Evolutionary conservation across 2,888 invertebrate genomes (phyloP).

Genomic region (Baronia brevicornis): DNA sequence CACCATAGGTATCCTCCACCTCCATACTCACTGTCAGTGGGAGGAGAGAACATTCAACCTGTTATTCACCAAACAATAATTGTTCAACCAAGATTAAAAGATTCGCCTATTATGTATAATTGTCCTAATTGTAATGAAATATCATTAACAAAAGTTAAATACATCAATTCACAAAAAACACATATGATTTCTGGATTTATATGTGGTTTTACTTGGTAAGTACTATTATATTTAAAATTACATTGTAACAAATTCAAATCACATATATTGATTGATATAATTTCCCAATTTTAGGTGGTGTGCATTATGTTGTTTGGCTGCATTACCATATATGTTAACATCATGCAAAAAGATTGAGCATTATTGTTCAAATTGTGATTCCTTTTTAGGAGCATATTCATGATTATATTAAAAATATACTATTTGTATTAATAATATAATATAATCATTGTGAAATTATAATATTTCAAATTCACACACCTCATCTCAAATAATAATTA

Average conservation of each 20-base stretch:
- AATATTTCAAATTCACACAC: not conserved
- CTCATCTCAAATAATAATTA: not conserved
- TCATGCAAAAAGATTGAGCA: constrained; percentile 54
- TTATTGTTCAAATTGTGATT: constrained; percentile 55
- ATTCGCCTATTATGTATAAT: constrained; percentile 38
- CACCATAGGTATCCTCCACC: constrained; percentile 46
- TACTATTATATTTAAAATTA: constrained; percentile 13
- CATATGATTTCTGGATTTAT: constrained; percentile 62
- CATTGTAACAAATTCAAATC: not conserved
- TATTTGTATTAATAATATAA: not conserved
- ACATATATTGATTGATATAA: not conserved
- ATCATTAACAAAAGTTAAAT: constrained; percentile 48
- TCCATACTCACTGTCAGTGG: constrained; percentile 37
- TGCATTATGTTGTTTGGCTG: constrained; percentile 55
- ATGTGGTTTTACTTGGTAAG: constrained; percentile 61
- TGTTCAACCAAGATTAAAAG: constrained; percentile 40
- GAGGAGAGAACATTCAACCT: constrained; percentile 27
- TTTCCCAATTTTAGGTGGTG: constrained; percentile 53
- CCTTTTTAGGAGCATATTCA: constrained; percentile 49
- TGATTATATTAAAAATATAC: constrained; percentile 24
- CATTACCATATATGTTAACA: constrained; percentile 49
- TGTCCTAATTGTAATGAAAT: constrained; percentile 50
- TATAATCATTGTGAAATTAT: not conserved
- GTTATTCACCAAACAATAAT: constrained; percentile 42
- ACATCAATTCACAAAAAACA: constrained; percentile 53